Evolutionary conservation across 2,888 invertebrate genomes (phyloP).

Genomic region (Willowsia nigromaculata): DNA sequence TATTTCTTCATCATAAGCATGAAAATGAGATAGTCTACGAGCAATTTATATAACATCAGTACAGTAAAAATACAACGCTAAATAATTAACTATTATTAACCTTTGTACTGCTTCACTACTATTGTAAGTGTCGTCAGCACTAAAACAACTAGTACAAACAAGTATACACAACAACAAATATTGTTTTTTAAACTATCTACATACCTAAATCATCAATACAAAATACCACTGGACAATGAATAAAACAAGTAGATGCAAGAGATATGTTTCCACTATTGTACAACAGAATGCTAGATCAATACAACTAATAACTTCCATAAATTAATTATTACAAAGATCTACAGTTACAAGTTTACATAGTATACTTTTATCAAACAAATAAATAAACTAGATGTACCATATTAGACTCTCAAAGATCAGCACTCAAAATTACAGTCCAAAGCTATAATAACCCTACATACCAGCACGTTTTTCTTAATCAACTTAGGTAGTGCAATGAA

Average conservation of each 20-base stretch:
- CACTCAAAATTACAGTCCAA: background rate
- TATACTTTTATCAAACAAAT: background rate
- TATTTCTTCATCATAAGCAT: background rate
- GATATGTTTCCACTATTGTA: background rate
- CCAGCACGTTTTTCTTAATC: background rate
- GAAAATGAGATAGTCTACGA: background rate
- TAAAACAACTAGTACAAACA: background rate
- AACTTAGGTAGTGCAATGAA: background rate
- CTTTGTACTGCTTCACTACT: constrained; percentile 21
- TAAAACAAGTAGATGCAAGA: background rate
- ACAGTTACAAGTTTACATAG: background rate
- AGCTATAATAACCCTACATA: background rate
- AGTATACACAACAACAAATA: background rate
- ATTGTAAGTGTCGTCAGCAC: constrained; percentile 11
- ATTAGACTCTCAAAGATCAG: background rate
- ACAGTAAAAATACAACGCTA: background rate
- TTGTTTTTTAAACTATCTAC: background rate
- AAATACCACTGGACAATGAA: background rate
- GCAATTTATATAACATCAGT: too few species aligned
- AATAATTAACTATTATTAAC: background rate
- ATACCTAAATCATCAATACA: background rate
- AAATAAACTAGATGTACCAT: background rate
- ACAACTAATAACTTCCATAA: background rate
- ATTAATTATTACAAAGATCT: background rate
- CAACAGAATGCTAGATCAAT: background rate